Base-by-base conservation (phyloP, 2,888 invertebrate species). In the Eubasilissa splendida region DNA sequence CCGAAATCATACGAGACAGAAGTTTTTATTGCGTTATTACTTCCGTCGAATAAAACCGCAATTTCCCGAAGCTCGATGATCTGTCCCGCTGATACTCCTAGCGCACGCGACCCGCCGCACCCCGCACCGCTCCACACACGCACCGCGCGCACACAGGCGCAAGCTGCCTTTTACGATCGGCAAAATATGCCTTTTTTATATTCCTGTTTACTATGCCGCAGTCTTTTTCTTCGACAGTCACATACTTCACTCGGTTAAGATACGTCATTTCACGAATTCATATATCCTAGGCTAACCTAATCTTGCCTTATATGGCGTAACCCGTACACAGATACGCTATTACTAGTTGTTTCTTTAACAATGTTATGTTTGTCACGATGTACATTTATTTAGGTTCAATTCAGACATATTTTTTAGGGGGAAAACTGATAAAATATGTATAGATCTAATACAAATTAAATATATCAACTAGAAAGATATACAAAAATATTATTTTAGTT, bases 1-100 rank as follows among this genome's bases (percentile, higher is more conserved):
- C 54, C 53, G 54, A 53, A 71, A 71, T 71, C 71, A 74, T 74
- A 59, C 42, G 58, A 59, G 59, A 74, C 74, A 59, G 59, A 58
- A 74, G 58, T 59, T 74, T 68, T 74, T 74, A 74, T 59, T 50
- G 12, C 60, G 59, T 74, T 74, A 74, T 74, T 59, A 74, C 59
- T 74, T 74, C 74, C 74, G 74, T 59, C 74, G 52, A 74, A 74
- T 74, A 74, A 74, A 60, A 77, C 70, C 80, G 65, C 53, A 33
- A 77, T 77, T 70, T 77, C 77, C 68, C 53, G 33, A 56, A 68
- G 76, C 78, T n/a, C 80, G 76, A 58, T 71, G 71, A 71, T 71
- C 71, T 71, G 71, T 12, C 31, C 22, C 71, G 14, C 56, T 71
- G 71, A 71, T 71, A 71, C 54, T 71, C 59, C 59, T 4, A 3